A percentile compares a stretch with the other conserved stretches of the same genome.
phyloP scores from a whole-genome alignment of 2,797 vertebrate genomes.

The Buceros bicornis region DNA sequence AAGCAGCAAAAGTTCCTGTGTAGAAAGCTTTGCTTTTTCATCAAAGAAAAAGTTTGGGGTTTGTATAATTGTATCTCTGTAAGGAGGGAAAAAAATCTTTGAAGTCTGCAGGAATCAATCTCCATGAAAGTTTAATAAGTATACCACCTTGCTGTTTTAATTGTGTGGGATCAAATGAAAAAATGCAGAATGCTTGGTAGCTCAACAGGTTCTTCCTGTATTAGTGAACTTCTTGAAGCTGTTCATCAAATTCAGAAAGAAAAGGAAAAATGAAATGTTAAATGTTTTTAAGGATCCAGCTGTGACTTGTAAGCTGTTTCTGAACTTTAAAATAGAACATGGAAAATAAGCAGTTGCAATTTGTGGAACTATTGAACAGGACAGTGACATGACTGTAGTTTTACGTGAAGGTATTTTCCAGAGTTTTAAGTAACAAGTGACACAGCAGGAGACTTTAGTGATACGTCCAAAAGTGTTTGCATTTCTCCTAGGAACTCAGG shows the following conservation, averaged over 20 bases:
- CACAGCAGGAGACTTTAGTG: not conserved
- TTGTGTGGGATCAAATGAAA: conserved; percentile 32
- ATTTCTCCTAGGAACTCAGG: not conserved
- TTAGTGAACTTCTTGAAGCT: not conserved
- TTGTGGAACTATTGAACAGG: not conserved
- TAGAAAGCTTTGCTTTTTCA: not conserved
- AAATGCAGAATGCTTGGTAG: conserved; percentile 18
- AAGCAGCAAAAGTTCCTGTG: not conserved
- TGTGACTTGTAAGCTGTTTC: not conserved
- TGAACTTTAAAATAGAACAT: not conserved
- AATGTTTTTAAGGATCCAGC: not conserved
- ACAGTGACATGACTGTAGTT: not conserved
- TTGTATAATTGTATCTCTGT: not conserved
- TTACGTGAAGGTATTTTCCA: not conserved
- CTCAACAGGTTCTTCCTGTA: not conserved
- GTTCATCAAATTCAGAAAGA: not conserved
- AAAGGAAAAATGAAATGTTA: not conserved
- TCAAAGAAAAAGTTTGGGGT: not conserved
- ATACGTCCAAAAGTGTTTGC: not conserved
- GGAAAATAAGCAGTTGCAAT: not conserved
- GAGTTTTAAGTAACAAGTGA: not conserved
- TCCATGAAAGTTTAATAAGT: conserved; percentile 53
- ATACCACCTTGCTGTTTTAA: conserved; percentile 48
- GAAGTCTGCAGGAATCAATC: conserved; percentile 43
- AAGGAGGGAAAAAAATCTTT: conserved; percentile 8